A percentile compares a stretch with the other conserved stretches of the same genome.
phyloP scores from a whole-genome alignment of 2,888 invertebrate species.

The Sarcophaga subvicina region DNA sequence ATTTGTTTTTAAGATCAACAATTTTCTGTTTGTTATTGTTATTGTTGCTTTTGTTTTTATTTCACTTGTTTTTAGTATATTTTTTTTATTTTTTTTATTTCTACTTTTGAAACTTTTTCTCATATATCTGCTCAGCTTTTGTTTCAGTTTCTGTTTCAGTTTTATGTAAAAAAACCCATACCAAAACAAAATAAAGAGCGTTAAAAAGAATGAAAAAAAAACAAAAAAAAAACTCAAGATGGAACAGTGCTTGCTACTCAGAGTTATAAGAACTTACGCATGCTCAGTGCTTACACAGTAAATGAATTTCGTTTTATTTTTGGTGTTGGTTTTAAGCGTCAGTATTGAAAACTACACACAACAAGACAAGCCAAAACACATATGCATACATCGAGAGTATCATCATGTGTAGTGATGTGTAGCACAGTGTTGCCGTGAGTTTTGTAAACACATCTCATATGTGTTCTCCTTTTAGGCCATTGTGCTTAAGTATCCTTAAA shows the following conservation, averaged over 20 bases:
- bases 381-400: too few species aligned
- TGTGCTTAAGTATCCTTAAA: too few species aligned
- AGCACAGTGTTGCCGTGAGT: too few species aligned
- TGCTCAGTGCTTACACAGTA: conserved; percentile 31
- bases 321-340: background rate
- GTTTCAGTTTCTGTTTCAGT: conserved; percentile 55
- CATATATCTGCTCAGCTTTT: conserved; percentile 33
- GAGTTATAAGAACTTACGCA: conserved; percentile 48
- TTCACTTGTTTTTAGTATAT: conserved; percentile 29
- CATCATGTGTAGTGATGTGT: too few species aligned
- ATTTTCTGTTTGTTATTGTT: conserved; percentile 37
- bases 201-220: conserved; percentile 28
- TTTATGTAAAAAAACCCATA: conserved; percentile 32
- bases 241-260: background rate
- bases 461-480: too few species aligned
- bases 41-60: conserved; percentile 34
- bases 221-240: conserved; percentile 21
- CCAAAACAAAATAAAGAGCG: background rate
- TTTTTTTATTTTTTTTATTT: background rate
- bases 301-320: background rate
- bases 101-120: conserved; percentile 13
- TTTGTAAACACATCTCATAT: too few species aligned
- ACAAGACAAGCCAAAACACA: background rate
- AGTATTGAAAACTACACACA: background rate
- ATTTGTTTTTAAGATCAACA: conserved; percentile 71